Conservation (phyloP, 1,140 invertebrate genomes). For the Cydia strobilella region DNA sequence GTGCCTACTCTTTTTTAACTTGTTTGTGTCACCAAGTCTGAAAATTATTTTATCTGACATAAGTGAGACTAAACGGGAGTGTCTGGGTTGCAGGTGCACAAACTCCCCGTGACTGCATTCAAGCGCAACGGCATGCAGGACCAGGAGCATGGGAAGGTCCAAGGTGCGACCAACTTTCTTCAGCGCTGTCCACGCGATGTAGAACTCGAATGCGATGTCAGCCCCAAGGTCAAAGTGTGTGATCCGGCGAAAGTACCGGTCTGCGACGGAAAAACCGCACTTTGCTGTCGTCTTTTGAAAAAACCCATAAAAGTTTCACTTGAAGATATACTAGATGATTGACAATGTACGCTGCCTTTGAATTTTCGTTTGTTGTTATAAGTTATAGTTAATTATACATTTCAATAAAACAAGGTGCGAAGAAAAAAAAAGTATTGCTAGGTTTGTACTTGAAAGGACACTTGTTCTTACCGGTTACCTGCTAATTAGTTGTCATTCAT, state of each 20-base stretch:
- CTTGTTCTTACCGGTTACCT: too few species aligned
- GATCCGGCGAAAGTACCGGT: slow-evolving; percentile 63
- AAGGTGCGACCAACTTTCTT: slow-evolving; percentile 66
- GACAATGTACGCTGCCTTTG: slow-evolving; percentile 1
- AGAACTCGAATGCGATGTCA: slow-evolving; percentile 57
- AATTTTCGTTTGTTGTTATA: not conserved
- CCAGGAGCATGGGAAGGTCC: slow-evolving; percentile 65
- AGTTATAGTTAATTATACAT: not conserved
- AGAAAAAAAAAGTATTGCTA: too few species aligned
- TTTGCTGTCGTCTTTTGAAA: slow-evolving; percentile 50
- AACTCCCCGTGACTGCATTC: slow-evolving; percentile 67
- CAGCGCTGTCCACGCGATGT: slow-evolving; percentile 60
- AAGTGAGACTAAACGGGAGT: slow-evolving; percentile 49
- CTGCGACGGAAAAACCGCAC: slow-evolving; percentile 39
- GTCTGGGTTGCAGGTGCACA: slow-evolving; percentile 67
- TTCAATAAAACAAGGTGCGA: too few species aligned
- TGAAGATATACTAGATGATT: slow-evolving; percentile 64
- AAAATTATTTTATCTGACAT: not conserved
- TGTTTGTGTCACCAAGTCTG: not conserved
- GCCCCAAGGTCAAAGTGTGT: slow-evolving; percentile 49
- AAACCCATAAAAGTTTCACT: slow-evolving; percentile 62
- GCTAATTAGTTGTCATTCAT: not conserved
- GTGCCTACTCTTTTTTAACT: too few species aligned
- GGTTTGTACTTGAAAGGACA: too few species aligned
- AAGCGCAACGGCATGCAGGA: slow-evolving; percentile 74